A percentile compares a stretch with the other conserved stretches of the same genome.
Evolutionary conservation across 2,113 vertebrate species (phyloP).

Genomic region (Microtus pennsylvanicus): DNA sequence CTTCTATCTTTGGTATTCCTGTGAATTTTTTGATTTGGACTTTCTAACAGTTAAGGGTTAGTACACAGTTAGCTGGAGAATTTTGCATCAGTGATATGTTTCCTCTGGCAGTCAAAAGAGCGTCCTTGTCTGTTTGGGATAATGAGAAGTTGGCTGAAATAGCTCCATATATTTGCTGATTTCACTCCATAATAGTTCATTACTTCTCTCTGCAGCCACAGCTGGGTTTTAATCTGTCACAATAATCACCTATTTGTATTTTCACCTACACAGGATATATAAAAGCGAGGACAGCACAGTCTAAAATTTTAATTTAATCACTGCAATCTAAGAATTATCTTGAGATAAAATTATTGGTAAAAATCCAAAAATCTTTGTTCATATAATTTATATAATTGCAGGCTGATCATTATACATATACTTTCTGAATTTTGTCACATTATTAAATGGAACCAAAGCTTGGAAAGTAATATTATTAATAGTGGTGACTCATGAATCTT

Average conservation of each 20-base stretch:
- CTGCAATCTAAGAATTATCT: conserved; percentile 34
- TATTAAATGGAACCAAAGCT: conserved; percentile 56
- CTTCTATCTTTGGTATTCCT: background rate
- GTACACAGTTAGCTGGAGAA: background rate
- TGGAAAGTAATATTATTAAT: conserved; percentile 69
- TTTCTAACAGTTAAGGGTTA: background rate
- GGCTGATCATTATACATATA: background rate
- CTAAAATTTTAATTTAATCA: background rate
- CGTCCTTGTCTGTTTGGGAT: background rate
- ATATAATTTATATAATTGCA: background rate
- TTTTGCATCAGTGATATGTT: background rate
- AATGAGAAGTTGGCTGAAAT: background rate
- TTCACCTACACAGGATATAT: background rate
- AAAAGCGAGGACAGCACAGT: background rate
- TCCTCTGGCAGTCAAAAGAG: background rate
- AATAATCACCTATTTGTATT: conserved; percentile 13
- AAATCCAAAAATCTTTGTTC: conserved; percentile 21
- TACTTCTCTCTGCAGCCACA: background rate
- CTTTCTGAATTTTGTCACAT: conserved; percentile 48
- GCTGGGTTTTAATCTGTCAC: background rate
- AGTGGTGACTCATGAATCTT: conserved; percentile 13
- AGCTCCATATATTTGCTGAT: background rate
- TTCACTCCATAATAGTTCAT: background rate
- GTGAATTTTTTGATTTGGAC: background rate
- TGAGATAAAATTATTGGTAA: conserved; percentile 52